Evolutionary conservation across 2,888 invertebrate species (phyloP), one percentile per base, ranked within the genome.

Genomic region (Eremobia ochroleuca): DNA sequence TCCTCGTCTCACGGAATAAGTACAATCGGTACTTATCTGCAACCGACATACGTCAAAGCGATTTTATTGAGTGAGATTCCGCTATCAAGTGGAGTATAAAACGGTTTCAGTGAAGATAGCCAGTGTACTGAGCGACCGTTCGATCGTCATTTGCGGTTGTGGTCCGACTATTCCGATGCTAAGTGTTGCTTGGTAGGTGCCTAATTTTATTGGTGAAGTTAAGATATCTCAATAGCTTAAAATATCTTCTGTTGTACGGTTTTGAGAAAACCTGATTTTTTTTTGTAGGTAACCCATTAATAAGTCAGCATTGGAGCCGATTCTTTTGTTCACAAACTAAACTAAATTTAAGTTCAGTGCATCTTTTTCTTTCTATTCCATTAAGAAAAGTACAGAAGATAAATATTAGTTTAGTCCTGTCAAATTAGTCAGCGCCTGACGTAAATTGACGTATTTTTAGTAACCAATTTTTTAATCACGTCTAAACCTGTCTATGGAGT

Each of bases 31-130:
- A 76, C 82, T 76, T 81, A 76, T 76, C 68, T 68, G 18, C 49
- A 72, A 81, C 59, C 46, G 58, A 81, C 59, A 46, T 80, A 82
- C 74, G 67, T 85, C 85, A 76, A 85, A 87, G 77, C 72, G 61
- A 77, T 73, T 76, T 80, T 74, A 80, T 67, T 73, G 65, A 77
- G 72, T 73, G 76, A 46, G 68, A 77, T 78, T 83, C 79, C 73
- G 43, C 49, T 69, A 71, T 62, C 66, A 74, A 82, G 71, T 78
- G 80, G 73, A 40, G 79, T 73, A 79, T 80, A 86, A 85, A 84
- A 70, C 49, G 55, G 64, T 58, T 25, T 40, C 28, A 34, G 25
- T 65, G 52, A 68, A 67, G 76, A 73, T 81, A 68, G n/a, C 46
- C 61, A 66, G 52, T 46, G 58, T 52, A 58, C 62, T 65, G 61